Evolutionary conservation across 2,113 vertebrate species (phyloP).

Genomic region (Nesogale talazaci): DNA sequence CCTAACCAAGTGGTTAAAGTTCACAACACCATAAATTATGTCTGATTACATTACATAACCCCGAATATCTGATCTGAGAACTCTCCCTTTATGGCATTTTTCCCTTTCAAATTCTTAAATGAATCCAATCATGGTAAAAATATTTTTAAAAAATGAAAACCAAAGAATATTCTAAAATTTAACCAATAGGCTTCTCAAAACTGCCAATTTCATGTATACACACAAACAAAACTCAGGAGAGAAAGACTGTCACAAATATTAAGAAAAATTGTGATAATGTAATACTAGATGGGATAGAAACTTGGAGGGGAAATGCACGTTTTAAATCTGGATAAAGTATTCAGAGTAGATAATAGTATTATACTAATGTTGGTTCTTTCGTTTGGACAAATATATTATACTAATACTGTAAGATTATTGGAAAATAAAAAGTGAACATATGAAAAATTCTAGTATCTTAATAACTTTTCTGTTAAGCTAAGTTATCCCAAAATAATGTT

Average conservation of each 20-base stretch:
- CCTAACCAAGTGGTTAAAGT: background rate
- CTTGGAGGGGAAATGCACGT: too few relatives aligned
- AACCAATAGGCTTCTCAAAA: too few relatives aligned
- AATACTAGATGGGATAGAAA: too few relatives aligned
- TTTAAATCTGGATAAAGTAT: too few relatives aligned
- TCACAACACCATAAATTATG: background rate
- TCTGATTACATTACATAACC: background rate
- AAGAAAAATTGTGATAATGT: too few relatives aligned
- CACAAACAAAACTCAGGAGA: too few relatives aligned
- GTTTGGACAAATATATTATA: background rate
- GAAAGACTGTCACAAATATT: too few relatives aligned
- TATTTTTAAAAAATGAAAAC: background rate
- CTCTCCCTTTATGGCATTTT: background rate
- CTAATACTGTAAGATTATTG: too few relatives aligned
- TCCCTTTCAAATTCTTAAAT: background rate
- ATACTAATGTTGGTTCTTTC: background rate
- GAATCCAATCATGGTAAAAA: background rate
- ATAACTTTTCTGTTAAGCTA: background rate
- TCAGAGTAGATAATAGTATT: too few relatives aligned
- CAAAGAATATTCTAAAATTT: background rate
- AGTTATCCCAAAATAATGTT: conserved; percentile 12
- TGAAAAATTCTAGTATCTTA: background rate
- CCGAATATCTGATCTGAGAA: background rate
- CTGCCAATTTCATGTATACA: too few relatives aligned
- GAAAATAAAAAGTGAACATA: background rate